Percentiles rank a stretch among this genome's conserved stretches.
These are phyloP conservation scores for Drosophila atripex DNA, from an alignment of 2,888 invertebrate species.

Conservation along the genomic window DNA sequence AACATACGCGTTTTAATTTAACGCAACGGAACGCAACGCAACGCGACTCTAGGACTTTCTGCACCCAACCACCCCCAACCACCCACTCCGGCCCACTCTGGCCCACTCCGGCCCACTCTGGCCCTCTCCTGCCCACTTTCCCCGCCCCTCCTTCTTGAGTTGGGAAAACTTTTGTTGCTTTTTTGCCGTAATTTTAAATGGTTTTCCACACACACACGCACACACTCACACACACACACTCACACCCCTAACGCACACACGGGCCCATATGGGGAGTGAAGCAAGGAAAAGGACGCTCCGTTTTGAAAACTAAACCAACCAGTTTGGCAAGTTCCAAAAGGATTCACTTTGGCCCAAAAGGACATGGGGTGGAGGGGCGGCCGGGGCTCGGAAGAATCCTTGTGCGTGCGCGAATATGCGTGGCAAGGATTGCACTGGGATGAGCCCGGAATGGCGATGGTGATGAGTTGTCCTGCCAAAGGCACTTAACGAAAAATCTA, in stretches of 20 bases:
- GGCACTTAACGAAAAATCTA: slow-evolving; percentile 16
- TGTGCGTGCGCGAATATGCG: slow-evolving; percentile 58
- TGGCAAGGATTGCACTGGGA: slow-evolving; percentile 43
- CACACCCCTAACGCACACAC: slow-evolving; percentile 5
- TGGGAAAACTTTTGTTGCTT: slow-evolving; percentile 65
- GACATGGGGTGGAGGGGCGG: slow-evolving; percentile 1
- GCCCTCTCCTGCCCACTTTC: not conserved
- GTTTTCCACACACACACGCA: slow-evolving; percentile 52
- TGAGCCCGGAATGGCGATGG: slow-evolving; percentile 31
- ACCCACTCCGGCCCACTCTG: not conserved
- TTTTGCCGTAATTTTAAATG: slow-evolving; percentile 71
- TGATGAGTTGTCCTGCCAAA: slow-evolving; percentile 32
- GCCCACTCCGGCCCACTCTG: not conserved
- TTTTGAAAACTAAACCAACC: slow-evolving; percentile 71
- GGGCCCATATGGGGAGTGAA: slow-evolving; percentile 10
- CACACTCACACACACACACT: slow-evolving; percentile 17
- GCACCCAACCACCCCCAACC: slow-evolving; percentile 9
- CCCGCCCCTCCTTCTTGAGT: slow-evolving; percentile 21
- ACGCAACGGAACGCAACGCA: slow-evolving; percentile 50
- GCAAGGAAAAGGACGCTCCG: slow-evolving; percentile 26
- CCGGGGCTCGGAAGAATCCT: slow-evolving; percentile 18
- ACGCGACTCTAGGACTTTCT: slow-evolving; percentile 16
- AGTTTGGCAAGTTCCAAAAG: slow-evolving; percentile 71
- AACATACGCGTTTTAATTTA: slow-evolving; percentile 77
- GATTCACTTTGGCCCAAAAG: slow-evolving; percentile 45